Evolutionary conservation across 2,113 vertebrate species (phyloP).

Genomic region (Pristiophorus japonicus): DNA sequence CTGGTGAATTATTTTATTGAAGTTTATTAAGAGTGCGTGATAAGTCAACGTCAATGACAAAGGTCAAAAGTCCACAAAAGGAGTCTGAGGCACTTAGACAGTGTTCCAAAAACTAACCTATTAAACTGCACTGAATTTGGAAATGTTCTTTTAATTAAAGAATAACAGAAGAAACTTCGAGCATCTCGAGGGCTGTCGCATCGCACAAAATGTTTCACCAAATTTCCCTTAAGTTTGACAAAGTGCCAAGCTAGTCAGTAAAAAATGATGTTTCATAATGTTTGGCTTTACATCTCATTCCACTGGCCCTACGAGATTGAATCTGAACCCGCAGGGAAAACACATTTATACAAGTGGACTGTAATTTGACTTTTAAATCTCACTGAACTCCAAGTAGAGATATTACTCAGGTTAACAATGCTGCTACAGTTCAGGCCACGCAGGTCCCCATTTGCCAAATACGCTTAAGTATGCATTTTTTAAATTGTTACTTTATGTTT

Average conservation of each 20-base stretch:
- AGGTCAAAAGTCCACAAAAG: background rate
- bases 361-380: background rate
- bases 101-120: background rate
- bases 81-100: background rate
- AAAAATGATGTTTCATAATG: background rate
- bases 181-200: background rate
- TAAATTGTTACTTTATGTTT: background rate
- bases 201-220: background rate
- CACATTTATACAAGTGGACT: background rate
- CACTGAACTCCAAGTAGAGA: background rate
- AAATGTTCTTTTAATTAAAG: background rate
- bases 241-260: background rate
- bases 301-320: background rate
- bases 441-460: background rate
- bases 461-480: background rate
- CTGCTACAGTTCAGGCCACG: background rate
- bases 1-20: background rate
- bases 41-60: background rate
- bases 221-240: slow-evolving; percentile 18
- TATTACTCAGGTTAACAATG: slow-evolving; percentile 1
- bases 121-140: background rate
- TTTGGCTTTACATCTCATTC: background rate
- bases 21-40: background rate
- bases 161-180: background rate
- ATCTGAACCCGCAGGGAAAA: background rate